Evolutionary conservation across 2,797 vertebrate species (phyloP), one percentile per base, ranked within the genome.

Genomic region (Sphenopsis melanotis): DNA sequence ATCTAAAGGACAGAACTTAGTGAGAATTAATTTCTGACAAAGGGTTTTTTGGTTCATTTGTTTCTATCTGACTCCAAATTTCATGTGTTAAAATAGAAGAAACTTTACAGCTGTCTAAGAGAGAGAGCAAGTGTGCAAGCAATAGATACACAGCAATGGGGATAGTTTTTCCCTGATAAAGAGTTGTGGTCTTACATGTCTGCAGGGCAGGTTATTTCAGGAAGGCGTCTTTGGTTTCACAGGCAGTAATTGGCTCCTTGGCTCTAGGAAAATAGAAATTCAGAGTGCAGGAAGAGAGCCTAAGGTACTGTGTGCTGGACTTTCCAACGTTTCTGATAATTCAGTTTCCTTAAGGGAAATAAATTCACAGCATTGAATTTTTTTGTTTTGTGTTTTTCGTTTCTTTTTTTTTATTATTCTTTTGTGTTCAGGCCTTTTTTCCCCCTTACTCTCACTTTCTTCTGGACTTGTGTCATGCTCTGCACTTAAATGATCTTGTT

Each of bases 341-440:
- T 70, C 8, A 3, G 3, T 71, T 87, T 56, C 41, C 57, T 64
- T 71, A 71, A 77, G 47, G 50, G 46, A 79, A 83, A 79, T 65
- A 79, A 83, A 83, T 65, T 36, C 5, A 34, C 19, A 23, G n/a
- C 20, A 13, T 42, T 26, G 36, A 12, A 20, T 37, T 36, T 39
- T 52, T 56, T 6, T 32, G 19, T 10, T 20, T 53, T 13, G 19
- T 11, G 1, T 15, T 34, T 12, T 15, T 15, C 4, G 13, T 68
- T n/a, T 9, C 34, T 9, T 61, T 24, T 7, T 52, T 30, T 19
- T 21, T 6, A 14, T 21, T 32, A 13, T 13, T 6, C n/a, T 12
- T 32, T 5, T 53, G 8, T 55, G 6, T 26, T 36, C 15, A 16
- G 15, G 30, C 15, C 4, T 49, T 44, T 12, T 16, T 1, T 0